Evolutionary conservation across 2,797 vertebrate genomes (phyloP).

Genomic region (Coilia nasus): DNA sequence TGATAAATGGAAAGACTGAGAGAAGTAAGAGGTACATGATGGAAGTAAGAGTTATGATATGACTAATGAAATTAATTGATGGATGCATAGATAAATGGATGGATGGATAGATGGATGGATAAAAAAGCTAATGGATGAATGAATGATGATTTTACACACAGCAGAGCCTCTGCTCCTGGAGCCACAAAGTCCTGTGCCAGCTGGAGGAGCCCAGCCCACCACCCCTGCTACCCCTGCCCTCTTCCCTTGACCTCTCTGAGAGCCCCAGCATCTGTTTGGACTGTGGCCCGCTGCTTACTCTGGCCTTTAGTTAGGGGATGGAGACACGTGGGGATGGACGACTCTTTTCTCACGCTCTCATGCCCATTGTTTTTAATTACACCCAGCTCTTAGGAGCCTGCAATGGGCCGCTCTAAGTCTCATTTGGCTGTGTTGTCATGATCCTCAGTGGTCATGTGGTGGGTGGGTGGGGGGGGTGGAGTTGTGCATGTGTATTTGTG

Average conservation of each 20-base stretch:
- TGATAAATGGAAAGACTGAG: too few species aligned
- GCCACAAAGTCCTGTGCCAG: background rate
- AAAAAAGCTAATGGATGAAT: too few species aligned
- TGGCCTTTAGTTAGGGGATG: background rate
- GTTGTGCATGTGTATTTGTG: conserved; percentile 29
- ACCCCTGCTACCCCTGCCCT: background rate
- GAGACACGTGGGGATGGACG: conserved; percentile 48
- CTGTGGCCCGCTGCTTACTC: background rate
- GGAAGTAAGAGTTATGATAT: too few species aligned
- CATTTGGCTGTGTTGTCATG: conserved; percentile 23
- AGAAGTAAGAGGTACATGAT: too few species aligned
- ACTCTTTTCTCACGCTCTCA: conserved; percentile 89
- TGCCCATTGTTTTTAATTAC: conserved; percentile 97
- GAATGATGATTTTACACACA: background rate
- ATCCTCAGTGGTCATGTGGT: conserved; percentile 35
- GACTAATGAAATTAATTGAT: too few species aligned
- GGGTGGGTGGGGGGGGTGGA: background rate
- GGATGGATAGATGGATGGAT: too few species aligned
- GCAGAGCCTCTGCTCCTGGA: background rate
- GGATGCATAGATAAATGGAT: too few species aligned
- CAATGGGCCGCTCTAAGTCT: conserved; percentile 79
- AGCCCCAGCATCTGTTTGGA: background rate
- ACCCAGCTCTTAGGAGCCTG: conserved; percentile 80
- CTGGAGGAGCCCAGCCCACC: background rate
- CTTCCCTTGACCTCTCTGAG: background rate